phyloP scores from a whole-genome alignment of 1,140 invertebrate genomes.

The Anoplophora glabripennis region DNA sequence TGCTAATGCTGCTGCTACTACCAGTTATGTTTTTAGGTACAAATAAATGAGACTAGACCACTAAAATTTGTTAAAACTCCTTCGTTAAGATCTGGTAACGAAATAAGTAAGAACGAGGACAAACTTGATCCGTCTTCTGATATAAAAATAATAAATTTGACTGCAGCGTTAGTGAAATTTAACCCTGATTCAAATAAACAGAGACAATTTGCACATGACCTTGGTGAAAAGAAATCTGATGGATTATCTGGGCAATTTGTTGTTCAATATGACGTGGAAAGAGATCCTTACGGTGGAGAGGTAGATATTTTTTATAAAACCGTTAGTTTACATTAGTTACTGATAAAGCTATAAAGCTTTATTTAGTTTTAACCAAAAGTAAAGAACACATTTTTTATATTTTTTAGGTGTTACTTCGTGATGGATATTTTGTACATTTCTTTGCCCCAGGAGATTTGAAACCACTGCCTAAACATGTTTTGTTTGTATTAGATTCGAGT shows the following conservation, averaged over 20 bases:
- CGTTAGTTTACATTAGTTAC: slow-evolving; percentile 41
- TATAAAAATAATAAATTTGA: slow-evolving; percentile 23
- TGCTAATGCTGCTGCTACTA: too few species aligned
- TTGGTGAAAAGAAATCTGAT: slow-evolving; percentile 42
- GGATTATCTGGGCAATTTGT: slow-evolving; percentile 62
- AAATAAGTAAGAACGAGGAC: slow-evolving; percentile 21
- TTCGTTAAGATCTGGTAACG: slow-evolving; percentile 52
- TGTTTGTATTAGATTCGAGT: slow-evolving; percentile 69
- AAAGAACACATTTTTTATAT: neutral
- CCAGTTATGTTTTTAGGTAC: slow-evolving; percentile 47
- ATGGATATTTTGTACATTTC: slow-evolving; percentile 75
- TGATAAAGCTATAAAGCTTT: neutral
- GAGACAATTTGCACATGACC: slow-evolving; percentile 38
- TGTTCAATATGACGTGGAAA: slow-evolving; percentile 62
- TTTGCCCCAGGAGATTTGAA: slow-evolving; percentile 60
- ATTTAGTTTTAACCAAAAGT: neutral
- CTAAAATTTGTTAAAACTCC: slow-evolving; percentile 57
- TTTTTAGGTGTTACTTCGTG: slow-evolving; percentile 53
- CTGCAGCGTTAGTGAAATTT: slow-evolving; percentile 42
- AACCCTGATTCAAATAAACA: slow-evolving; percentile 53
- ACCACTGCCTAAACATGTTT: slow-evolving; percentile 64
- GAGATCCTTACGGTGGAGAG: slow-evolving; percentile 53
- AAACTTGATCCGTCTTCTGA: slow-evolving; percentile 34
- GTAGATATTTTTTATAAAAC: slow-evolving; percentile 12
- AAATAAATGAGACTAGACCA: slow-evolving; percentile 56